Evolutionary conservation across 2,888 invertebrate genomes (phyloP).

Genomic region (Ophraella communa): DNA sequence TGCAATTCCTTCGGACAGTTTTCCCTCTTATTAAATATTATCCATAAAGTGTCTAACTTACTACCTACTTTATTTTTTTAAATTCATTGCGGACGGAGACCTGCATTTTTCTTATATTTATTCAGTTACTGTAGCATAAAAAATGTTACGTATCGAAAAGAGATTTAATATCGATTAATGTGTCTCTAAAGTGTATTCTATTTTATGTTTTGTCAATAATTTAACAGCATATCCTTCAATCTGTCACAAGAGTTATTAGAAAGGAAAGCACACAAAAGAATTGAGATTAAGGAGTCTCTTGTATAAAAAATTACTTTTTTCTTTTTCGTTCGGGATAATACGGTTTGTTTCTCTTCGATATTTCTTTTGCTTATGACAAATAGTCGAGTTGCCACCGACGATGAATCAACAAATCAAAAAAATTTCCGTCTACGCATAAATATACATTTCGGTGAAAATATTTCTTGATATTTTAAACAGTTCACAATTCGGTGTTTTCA

Average conservation of each 20-base stretch:
- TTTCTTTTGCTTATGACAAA: slow-evolving; percentile 21
- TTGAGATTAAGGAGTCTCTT: slow-evolving; percentile 21
- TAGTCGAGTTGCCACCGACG: slow-evolving; percentile 5
- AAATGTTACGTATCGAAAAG: too few relatives aligned
- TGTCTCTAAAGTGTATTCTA: neutral
- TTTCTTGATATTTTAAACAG: neutral
- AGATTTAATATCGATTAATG: too few relatives aligned
- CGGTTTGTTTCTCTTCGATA: slow-evolving; percentile 22
- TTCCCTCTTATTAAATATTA: too few relatives aligned
- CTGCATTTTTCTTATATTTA: too few relatives aligned
- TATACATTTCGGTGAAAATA: neutral
- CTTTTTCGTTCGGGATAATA: slow-evolving; percentile 20
- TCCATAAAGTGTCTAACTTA: too few relatives aligned
- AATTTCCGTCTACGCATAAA: neutral
- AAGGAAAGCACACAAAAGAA: slow-evolving; percentile 20
- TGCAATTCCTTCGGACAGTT: too few relatives aligned
- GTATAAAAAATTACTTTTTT: slow-evolving; percentile 23
- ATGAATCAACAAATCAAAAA: slow-evolving; percentile 15
- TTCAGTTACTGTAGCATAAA: too few relatives aligned
- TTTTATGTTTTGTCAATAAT: slow-evolving; percentile 14
- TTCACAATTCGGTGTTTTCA: neutral
- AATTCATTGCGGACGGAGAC: too few relatives aligned
- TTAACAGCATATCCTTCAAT: slow-evolving; percentile 17
- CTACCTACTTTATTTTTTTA: too few relatives aligned
- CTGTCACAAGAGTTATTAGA: slow-evolving; percentile 22